phyloP scores from a whole-genome alignment of 2,113 vertebrate species.

The Pagrus major region DNA sequence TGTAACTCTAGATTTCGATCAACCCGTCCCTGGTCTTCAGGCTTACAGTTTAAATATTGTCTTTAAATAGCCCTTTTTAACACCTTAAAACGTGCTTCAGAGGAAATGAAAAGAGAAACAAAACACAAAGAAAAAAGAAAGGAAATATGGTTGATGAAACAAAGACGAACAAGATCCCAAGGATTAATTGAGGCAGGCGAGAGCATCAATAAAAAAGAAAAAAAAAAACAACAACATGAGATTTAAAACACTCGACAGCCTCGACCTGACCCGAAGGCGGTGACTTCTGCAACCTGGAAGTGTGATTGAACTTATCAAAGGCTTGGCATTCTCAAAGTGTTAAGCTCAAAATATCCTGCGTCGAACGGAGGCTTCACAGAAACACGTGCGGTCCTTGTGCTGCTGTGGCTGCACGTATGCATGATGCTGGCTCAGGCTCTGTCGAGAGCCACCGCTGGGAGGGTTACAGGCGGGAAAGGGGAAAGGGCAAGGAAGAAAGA shows the following conservation, averaged over 20 bases:
- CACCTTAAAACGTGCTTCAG: not conserved
- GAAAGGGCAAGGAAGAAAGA: constrained; percentile 28
- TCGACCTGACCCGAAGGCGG: constrained; percentile 15
- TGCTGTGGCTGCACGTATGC: constrained; percentile 4
- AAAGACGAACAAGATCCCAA: not conserved
- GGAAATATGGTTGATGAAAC: not conserved
- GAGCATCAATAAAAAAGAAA: not conserved
- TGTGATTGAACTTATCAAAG: constrained; percentile 40
- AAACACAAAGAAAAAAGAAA: too few species aligned
- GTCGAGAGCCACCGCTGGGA: constrained; percentile 24
- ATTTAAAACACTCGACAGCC: not conserved
- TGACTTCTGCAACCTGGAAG: constrained; percentile 1
- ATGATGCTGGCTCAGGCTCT: constrained; percentile 33
- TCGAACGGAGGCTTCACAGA: constrained; percentile 19
- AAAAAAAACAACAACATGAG: not conserved
- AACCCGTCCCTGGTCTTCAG: not conserved
- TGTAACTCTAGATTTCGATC: not conserved
- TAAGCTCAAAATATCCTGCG: constrained; percentile 2
- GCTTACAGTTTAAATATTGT: not conserved
- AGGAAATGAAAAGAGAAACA: not conserved
- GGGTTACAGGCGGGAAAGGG: constrained; percentile 22
- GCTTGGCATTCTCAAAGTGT: not conserved
- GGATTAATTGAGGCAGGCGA: not conserved
- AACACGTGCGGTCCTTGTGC: constrained; percentile 11
- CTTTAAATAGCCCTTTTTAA: too few species aligned